Evolutionary conservation across 1,140 invertebrate genomes (phyloP).

Genomic region (Zaprionus tsacasi): DNA sequence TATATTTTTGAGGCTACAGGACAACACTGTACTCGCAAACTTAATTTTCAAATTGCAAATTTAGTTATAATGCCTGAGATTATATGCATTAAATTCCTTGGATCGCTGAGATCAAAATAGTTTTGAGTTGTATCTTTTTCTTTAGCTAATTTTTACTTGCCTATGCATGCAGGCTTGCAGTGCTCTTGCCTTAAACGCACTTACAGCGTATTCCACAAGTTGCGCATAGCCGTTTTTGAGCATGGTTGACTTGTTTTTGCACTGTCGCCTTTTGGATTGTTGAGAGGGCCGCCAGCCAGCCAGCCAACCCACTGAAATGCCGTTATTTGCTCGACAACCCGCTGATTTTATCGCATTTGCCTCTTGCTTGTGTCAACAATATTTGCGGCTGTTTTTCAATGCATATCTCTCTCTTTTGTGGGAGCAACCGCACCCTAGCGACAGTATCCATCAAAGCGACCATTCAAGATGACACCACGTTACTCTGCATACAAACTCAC

Average conservation of each 20-base stretch:
- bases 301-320: slow-evolving; percentile 25
- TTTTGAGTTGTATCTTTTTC: no score
- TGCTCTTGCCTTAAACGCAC: no score
- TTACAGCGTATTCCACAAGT: not conserved
- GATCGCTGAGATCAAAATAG: no score
- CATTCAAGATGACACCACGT: slow-evolving; percentile 27
- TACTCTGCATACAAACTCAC: slow-evolving; percentile 12
- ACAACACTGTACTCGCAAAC: no score
- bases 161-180: no score
- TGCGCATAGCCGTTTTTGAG: not conserved
- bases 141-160: no score
- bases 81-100: no score
- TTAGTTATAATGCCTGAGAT: no score
- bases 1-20: no score
- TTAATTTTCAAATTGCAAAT: no score
- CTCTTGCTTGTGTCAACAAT: slow-evolving; percentile 31
- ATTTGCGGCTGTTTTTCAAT: slow-evolving; percentile 26
- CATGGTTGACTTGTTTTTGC: slow-evolving; percentile 8
- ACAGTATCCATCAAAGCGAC: slow-evolving; percentile 23
- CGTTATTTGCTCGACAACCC: slow-evolving; percentile 51
- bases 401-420: slow-evolving; percentile 51
- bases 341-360: slow-evolving; percentile 62
- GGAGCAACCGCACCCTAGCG: not conserved
- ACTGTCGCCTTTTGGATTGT: slow-evolving; percentile 43
- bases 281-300: slow-evolving; percentile 6